A percentile compares a stretch with the other conserved stretches of the same genome.
phyloP scores from a whole-genome alignment of 1,140 invertebrate species.

The Wasmannia auropunctata region DNA sequence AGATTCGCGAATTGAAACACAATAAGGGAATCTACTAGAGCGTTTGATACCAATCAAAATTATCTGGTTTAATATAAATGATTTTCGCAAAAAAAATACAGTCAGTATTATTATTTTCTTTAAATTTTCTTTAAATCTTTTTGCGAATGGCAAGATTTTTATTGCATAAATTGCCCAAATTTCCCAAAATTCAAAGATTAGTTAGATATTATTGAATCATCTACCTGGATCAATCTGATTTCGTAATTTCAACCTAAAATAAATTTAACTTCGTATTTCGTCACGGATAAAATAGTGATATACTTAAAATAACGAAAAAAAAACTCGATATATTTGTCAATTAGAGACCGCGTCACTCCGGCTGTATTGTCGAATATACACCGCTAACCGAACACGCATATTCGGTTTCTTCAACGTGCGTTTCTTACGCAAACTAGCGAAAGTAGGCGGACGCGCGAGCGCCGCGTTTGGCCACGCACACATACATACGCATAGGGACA shows the following conservation, averaged over 20 bases:
- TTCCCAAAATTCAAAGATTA: not conserved
- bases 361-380: slow-evolving; percentile 64
- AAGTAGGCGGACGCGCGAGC: slow-evolving; percentile 78
- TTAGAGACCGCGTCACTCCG: not conserved
- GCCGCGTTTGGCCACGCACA: slow-evolving; percentile 50
- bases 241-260: no score
- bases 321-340: slow-evolving; percentile 43
- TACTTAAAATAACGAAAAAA: not conserved
- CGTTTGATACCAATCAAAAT: not conserved
- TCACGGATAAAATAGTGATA: not conserved
- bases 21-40: not conserved
- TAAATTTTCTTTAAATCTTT: not conserved
- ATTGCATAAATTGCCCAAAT: not conserved
- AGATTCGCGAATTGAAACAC: slow-evolving; percentile 38
- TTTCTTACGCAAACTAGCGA: slow-evolving; percentile 83
- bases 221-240: not conserved
- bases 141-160: not conserved
- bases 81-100: not conserved
- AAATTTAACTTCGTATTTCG: not conserved
- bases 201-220: not conserved
- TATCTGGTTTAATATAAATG: not conserved
- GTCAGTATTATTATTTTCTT: not conserved
- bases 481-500: slow-evolving; percentile 14
- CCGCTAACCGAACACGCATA: slow-evolving; percentile 73
- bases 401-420: slow-evolving; percentile 23